Percentiles rank a stretch among this genome's conserved stretches.
Conservation (phyloP, 2,113 vertebrate species). For the Zosterops pallidus region DNA sequence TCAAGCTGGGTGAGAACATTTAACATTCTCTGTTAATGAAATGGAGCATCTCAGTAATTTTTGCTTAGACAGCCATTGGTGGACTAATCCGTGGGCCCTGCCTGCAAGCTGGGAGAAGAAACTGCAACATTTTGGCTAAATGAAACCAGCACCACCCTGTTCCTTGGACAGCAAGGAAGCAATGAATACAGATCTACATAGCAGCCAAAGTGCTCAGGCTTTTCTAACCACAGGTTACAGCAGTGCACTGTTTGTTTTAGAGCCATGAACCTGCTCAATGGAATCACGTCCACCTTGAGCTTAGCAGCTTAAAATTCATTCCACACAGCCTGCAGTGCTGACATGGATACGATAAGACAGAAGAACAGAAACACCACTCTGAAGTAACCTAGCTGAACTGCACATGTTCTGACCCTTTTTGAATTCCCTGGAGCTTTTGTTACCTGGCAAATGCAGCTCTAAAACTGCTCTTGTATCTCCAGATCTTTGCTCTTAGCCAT, state of each 20-base stretch:
- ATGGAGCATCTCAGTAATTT: background rate
- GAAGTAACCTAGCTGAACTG: slow-evolving; percentile 87
- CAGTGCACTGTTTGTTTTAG: slow-evolving; percentile 72
- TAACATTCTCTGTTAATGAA: background rate
- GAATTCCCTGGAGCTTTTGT: slow-evolving; percentile 85
- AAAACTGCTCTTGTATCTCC: slow-evolving; percentile 78
- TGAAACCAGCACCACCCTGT: background rate
- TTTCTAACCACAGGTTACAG: slow-evolving; percentile 69
- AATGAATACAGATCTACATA: background rate
- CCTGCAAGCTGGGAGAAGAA: background rate
- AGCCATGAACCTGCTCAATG: slow-evolving; percentile 80
- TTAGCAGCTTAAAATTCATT: slow-evolving; percentile 85
- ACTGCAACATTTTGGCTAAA: background rate
- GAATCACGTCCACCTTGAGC: slow-evolving; percentile 77
- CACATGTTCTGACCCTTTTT: slow-evolving; percentile 87
- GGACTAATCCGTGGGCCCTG: background rate
- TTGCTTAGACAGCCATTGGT: background rate
- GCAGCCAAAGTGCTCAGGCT: slow-evolving; percentile 14
- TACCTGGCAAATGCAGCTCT: slow-evolving; percentile 80
- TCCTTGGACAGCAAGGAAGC: background rate
- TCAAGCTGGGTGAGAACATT: background rate
- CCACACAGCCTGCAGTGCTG: slow-evolving; percentile 88
- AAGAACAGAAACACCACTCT: slow-evolving; percentile 85
- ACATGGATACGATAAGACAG: slow-evolving; percentile 98
- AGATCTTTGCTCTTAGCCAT: slow-evolving; percentile 90